Evolutionary conservation across 35 echinoderm and acorn worm species (phyloP).

Genomic region (Heliocidaris tuberculata): DNA sequence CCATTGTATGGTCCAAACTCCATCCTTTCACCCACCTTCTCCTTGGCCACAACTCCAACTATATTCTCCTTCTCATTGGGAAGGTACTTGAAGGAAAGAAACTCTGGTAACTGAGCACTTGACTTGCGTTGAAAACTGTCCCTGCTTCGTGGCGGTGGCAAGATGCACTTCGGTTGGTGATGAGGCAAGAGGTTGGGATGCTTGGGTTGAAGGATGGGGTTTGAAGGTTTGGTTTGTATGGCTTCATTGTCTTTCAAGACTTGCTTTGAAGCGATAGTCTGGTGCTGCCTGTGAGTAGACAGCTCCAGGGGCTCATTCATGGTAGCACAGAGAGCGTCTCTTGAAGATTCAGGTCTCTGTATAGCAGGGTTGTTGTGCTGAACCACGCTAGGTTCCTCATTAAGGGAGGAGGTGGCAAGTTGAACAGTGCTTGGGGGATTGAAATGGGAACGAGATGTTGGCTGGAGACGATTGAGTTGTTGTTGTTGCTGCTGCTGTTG

Average conservation of each 20-base stretch:
- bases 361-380: neutral
- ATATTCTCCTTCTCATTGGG: neutral
- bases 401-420: neutral
- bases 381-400: neutral
- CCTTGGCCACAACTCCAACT: neutral
- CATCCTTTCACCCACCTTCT: neutral
- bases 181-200: neutral
- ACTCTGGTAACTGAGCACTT: neutral
- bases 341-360: neutral
- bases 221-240: neutral
- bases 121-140: neutral
- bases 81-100: neutral
- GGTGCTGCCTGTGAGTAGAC: neutral
- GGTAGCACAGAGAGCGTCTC: neutral
- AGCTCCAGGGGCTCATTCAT: neutral
- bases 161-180: neutral
- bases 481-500: neutral
- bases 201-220: neutral
- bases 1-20: conserved; percentile 27
- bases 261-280: neutral
- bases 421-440: neutral
- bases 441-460: neutral
- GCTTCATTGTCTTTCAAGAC: neutral
- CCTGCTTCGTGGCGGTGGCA: neutral
- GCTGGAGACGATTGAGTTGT: neutral